A percentile compares a stretch with the other conserved stretches of the same genome.
These are phyloP conservation scores for Zhengitettix transpicula DNA, from an alignment of 2,888 invertebrate genomes.

Conservation along the genomic window DNA sequence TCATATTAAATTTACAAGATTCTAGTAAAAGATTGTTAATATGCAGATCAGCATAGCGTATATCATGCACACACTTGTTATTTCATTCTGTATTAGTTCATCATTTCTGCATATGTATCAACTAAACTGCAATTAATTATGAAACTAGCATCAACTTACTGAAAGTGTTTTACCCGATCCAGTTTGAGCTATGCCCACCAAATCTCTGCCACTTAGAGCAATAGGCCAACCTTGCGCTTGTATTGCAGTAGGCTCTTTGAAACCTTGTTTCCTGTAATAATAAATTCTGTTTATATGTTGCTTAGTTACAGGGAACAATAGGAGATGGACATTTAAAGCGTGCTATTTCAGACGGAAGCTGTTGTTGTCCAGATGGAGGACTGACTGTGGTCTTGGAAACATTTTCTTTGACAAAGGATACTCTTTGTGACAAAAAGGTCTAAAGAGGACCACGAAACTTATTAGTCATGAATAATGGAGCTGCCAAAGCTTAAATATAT, in stretches of 20 bases:
- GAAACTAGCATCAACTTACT: slow-evolving; percentile 15
- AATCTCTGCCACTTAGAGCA: slow-evolving; percentile 62
- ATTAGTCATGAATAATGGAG: too few relatives aligned
- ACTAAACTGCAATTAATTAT: neutral
- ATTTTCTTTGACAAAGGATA: too few relatives aligned
- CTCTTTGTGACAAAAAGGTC: too few relatives aligned
- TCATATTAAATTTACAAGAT: neutral
- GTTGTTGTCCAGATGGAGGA: too few relatives aligned
- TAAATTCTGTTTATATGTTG: neutral
- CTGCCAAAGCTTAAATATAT: too few relatives aligned
- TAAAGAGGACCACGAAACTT: too few relatives aligned
- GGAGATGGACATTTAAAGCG: too few relatives aligned
- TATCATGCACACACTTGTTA: neutral
- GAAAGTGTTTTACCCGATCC: slow-evolving; percentile 73
- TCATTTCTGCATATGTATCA: neutral
- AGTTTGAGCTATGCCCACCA: slow-evolving; percentile 79
- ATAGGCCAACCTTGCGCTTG: slow-evolving; percentile 85
- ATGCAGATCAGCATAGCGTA: slow-evolving; percentile 2
- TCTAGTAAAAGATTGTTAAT: neutral
- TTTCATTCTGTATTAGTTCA: neutral
- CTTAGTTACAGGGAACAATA: too few relatives aligned
- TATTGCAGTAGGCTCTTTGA: slow-evolving; percentile 66
- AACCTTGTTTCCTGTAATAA: slow-evolving; percentile 39
- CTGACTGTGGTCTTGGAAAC: too few relatives aligned
- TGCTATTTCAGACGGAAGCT: too few relatives aligned